Evolutionary conservation across 2,888 invertebrate genomes (phyloP), one percentile per base, ranked within the genome.

Genomic region (Clistopyga incitator): DNA sequence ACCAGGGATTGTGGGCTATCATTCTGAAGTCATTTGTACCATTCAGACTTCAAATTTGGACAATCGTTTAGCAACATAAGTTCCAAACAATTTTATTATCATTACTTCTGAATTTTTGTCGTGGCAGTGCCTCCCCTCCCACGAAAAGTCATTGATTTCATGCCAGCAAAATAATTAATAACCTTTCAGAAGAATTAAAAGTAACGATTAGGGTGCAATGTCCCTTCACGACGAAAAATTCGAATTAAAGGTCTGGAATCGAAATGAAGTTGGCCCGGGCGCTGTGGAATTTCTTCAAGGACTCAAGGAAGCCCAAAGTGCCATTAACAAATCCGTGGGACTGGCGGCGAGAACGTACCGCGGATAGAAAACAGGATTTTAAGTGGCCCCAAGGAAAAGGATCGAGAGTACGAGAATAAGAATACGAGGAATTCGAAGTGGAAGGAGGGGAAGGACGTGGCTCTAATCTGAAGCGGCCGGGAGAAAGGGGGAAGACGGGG

Each of bases 351-450:
- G 50, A 59, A 59, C 29, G 68, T 45, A 15, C 6, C 11, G 13
- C 29, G 59, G 34, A 74, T 52, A 18, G 47, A 71, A 78, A 78
- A 68, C 68, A 71, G 72, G 68, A 82, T 67, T 74, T 61, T 29
- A 47, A 45, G 74, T 61, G 56, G 70, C 20, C 50, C 70, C 38
- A 45, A 56, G 47, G 38, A 59, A 34, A 42, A 71, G 47, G 56
- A 50, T 18, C 11, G 50, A 74, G 23, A 25, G 47, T 61, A 59
- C 42, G 45, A 18, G 56, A 78, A 78, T 54, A 54, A 71, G 38
- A 71, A 79, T 79, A 71, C 70, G 76, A 15, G 56, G 76, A 79
- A 79, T 79, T 71, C 47, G 59, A 79, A 50, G 70, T 64, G 47
- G 64, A 52, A 10, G 50, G 59, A 10, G 50, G 13, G 42, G 42